Percentiles rank a stretch among this genome's conserved stretches.
These are phyloP conservation scores for Pangasianodon gigas DNA, from an alignment of 2,113 vertebrate species.

Conservation along the genomic window DNA sequence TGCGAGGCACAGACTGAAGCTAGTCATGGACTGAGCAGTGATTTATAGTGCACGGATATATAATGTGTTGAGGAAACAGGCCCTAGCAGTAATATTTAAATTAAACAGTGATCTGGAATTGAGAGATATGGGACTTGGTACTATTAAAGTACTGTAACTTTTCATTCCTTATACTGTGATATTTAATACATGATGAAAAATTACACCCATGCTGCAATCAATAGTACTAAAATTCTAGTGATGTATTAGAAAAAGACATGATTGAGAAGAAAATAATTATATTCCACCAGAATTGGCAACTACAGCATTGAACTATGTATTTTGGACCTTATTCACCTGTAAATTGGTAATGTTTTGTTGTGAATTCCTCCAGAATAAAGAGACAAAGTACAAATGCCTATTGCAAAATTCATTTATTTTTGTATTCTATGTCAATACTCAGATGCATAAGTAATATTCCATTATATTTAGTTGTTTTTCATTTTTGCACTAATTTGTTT, in stretches of 20 bases:
- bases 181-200: neutral
- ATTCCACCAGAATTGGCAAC: neutral
- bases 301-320: neutral
- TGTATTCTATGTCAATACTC: slow-evolving; percentile 32
- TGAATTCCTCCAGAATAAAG: neutral
- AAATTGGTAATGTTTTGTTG: neutral
- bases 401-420: slow-evolving; percentile 56
- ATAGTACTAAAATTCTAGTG: neutral
- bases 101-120: neutral
- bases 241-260: neutral
- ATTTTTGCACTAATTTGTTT: neutral
- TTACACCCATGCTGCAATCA: neutral
- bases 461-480: neutral
- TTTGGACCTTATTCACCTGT: neutral
- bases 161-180: neutral
- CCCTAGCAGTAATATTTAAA: neutral
- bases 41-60: neutral
- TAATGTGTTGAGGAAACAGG: neutral
- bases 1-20: neutral
- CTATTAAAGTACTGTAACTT: neutral
- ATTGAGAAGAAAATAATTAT: neutral
- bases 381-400: neutral
- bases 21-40: neutral
- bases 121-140: neutral
- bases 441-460: slow-evolving; percentile 30